Evolutionary conservation across 2,797 vertebrate genomes (phyloP).

Genomic region (Platalea minor): DNA sequence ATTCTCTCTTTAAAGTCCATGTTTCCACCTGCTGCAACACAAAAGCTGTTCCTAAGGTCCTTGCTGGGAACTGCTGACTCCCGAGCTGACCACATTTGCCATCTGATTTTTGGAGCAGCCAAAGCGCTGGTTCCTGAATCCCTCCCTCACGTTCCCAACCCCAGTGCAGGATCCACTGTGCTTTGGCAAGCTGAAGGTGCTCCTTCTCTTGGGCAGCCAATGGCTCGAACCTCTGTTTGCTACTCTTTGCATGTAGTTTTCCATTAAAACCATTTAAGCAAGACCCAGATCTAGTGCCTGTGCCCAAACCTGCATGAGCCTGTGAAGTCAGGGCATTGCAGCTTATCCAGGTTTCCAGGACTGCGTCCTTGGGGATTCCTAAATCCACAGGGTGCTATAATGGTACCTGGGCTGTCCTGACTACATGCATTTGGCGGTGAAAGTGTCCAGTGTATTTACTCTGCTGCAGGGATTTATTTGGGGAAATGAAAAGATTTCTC

Average conservation of each 20-base stretch:
- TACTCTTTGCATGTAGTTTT: background rate
- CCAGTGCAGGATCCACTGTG: background rate
- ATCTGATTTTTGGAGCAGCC: background rate
- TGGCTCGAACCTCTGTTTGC: background rate
- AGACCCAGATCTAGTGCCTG: background rate
- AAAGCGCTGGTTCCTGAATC: background rate
- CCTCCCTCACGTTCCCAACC: fast-evolving
- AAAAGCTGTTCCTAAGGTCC: background rate
- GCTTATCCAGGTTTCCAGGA: background rate
- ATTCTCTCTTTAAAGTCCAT: background rate
- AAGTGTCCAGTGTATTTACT: background rate
- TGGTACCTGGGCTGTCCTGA: background rate
- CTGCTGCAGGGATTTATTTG: background rate
- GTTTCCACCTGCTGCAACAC: background rate
- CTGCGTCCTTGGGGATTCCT: background rate
- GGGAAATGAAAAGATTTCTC: background rate
- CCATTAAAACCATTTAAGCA: no score
- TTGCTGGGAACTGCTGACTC: background rate
- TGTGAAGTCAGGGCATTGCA: background rate
- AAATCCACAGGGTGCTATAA: background rate
- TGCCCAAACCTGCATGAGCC: background rate
- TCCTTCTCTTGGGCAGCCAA: background rate
- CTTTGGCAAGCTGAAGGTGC: background rate
- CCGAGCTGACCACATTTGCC: background rate
- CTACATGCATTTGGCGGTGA: background rate